Evolutionary conservation across 2,888 invertebrate genomes (phyloP).

Genomic region (Alcis repandata): DNA sequence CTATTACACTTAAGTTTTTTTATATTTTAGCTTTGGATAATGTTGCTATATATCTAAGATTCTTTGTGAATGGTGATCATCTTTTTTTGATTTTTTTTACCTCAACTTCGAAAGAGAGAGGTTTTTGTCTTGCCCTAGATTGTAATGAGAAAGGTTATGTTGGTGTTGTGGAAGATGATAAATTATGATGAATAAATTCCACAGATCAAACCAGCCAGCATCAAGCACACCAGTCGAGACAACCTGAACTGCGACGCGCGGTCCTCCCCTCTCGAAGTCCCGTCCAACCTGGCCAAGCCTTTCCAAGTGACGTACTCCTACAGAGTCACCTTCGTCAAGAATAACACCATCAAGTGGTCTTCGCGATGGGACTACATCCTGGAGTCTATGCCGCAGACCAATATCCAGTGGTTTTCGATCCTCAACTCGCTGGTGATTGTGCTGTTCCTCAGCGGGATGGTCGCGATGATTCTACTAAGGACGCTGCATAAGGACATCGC

Average conservation of each 20-base stretch:
- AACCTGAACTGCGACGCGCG: constrained; percentile 82
- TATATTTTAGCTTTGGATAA: no score
- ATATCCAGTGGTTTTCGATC: constrained; percentile 99
- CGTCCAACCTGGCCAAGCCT: constrained; percentile 82
- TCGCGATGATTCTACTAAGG: constrained; percentile 98
- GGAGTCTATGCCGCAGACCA: constrained; percentile 99
- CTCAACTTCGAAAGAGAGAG: no score
- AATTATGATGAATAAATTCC: constrained; percentile 16
- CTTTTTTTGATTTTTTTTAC: no score
- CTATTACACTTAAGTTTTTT: no score
- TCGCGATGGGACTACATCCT: constrained; percentile 99
- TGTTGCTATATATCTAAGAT: no score
- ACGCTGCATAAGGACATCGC: constrained; percentile 99
- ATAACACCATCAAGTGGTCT: constrained; percentile 97
- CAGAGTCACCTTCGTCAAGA: constrained; percentile 92
- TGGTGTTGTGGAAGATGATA: neutral
- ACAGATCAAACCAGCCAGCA: constrained; percentile 86
- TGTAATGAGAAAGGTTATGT: no score
- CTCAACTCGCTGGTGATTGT: constrained; percentile 99
- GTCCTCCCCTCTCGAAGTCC: constrained; percentile 90
- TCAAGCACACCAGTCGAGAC: constrained; percentile 80
- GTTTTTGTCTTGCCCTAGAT: no score
- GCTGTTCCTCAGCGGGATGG: constrained; percentile 99
- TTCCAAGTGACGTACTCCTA: constrained; percentile 94
- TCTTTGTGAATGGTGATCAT: no score